Evolutionary conservation across 2,113 vertebrate species (phyloP), one percentile per base, ranked within the genome.

Genomic region (Gobius niger): DNA sequence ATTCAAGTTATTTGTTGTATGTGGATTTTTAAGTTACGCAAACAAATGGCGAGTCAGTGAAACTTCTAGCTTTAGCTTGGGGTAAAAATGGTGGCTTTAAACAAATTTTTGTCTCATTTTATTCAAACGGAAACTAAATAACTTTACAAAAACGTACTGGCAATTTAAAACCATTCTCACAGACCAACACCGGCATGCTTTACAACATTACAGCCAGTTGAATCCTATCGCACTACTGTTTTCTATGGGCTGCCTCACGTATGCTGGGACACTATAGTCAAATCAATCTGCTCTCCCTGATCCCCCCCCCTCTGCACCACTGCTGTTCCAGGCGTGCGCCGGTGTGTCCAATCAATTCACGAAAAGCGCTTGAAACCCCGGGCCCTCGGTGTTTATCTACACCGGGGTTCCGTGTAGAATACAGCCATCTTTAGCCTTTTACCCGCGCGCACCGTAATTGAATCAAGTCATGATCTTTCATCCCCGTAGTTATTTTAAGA

Each of bases 401-500:
- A 83, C 82, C 63, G 71, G 84, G 83, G 75, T 79, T 72, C 67
- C 82, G 83, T 87, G 88, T 88, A 86, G 85, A 77, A 87, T 80
- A 81, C 86, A 81, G 77, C 83, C 70, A 91, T 85, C 74, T 85
- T 91, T 89, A 91, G 86, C 84, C 86, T 92, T 86, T 88, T 34
- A 34, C 24, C 24, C 24, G 84, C 84, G 81, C 72, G 63, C 70
- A 77, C 73, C 68, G 75, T 90, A 92, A 90, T 90, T 80, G 86
- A 89, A 89, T 92, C 86, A 85, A 91, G 84, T 85, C 86, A 82
- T 82, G 87, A 91, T 91, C 91, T 93, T 91, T 91, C 88, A 86
- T 91, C 89, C 89, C 86, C 83, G 85, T 88, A 89, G 90, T 90
- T 91, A 93, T 91, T 90, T 92, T 88, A 89, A 89, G 87, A 89